Conservation (phyloP, 2,888 invertebrate genomes). For the Steinernema scapterisci region DNA sequence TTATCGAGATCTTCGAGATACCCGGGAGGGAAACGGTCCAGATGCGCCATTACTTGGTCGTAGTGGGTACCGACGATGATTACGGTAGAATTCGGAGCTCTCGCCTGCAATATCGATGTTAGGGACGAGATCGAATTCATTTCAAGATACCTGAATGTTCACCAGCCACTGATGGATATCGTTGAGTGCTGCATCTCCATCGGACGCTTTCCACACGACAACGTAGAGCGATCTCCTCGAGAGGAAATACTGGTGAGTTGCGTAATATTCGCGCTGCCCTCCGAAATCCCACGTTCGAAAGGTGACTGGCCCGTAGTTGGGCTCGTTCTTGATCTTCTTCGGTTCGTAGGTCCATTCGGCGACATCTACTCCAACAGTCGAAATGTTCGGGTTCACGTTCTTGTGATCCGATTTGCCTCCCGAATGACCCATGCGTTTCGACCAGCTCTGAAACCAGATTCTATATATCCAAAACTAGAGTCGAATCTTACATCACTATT, state of each 20-base stretch:
- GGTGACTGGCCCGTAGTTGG: conserved; percentile 81
- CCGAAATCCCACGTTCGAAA: conserved; percentile 96
- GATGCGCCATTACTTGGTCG: conserved; percentile 73
- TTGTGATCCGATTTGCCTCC: conserved; percentile 72
- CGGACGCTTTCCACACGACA: conserved; percentile 90
- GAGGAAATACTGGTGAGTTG: conserved; percentile 96
- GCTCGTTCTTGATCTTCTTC: conserved; percentile 51
- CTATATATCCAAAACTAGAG: neutral
- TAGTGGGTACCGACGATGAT: conserved; percentile 95
- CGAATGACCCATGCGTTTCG: conserved; percentile 89
- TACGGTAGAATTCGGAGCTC: conserved; percentile 94
- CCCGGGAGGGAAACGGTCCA: conserved; percentile 72
- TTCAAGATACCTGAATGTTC: conserved; percentile 78
- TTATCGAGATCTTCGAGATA: conserved; percentile 81
- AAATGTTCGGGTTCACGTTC: conserved; percentile 82
- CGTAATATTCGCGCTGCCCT: conserved; percentile 89
- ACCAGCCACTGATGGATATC: conserved; percentile 92
- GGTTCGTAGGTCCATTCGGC: conserved; percentile 87
- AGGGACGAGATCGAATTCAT: neutral
- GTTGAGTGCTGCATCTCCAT: conserved; percentile 86
- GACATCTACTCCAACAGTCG: conserved; percentile 96
- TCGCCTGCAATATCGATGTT: conserved; percentile 73
- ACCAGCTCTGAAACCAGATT: conserved; percentile 79
- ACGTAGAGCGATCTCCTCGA: conserved; percentile 91
- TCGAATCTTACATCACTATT: conserved; percentile 35